Evolutionary conservation across 2,888 invertebrate genomes (phyloP), one percentile per base, ranked within the genome.

Genomic region (Hipparchia sbordonii): DNA sequence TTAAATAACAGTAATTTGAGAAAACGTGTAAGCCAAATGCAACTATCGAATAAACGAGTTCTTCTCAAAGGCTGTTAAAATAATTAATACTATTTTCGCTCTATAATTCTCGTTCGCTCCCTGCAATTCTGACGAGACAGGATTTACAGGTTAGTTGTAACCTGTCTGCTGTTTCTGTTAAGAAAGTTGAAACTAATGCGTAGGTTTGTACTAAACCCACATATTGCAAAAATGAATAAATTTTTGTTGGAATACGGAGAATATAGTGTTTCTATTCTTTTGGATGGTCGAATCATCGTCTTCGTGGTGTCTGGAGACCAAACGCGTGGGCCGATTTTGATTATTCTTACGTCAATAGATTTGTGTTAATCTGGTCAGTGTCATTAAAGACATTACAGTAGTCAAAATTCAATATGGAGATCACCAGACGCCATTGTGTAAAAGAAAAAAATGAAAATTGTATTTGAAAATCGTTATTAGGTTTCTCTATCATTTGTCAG

Each of bases 131-230:
- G 76, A 74, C 70, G 66, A 76, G 76, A 77, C 78, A 77, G 77
- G 78, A 78, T 77, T 72, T 74, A 75, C 77, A 72, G 74, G 76
- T 74, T 74, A 73, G 69, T 77, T 70, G 74, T 74, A 75, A 76
- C 78, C 75, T 77, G 77, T 72, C 74, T 67, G 65, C 66, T 72
- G 76, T 74, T 75, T 75, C 70, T 73, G 76, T 75, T 76, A 76
- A 75, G 78, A 77, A 78, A 79, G 78, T 77, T 76, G 78, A 74
- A 72, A 70, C 73, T 72, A 77, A 72, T 77, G 75, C 74, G 75
- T 77, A 76, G 77, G 77, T 77, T 76, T 74, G 72, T 74, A 72
- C 72, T 68, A 72, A 74, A 76, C 73, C 71, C 72, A 75, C 70
- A 74, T 70, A 52, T 33, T 63, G 46, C 67, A 59, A 33, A 59